These are phyloP conservation scores for Cataglyphis rosenhaueri DNA, from an alignment of 2,888 invertebrate genomes.

Conservation along the genomic window DNA sequence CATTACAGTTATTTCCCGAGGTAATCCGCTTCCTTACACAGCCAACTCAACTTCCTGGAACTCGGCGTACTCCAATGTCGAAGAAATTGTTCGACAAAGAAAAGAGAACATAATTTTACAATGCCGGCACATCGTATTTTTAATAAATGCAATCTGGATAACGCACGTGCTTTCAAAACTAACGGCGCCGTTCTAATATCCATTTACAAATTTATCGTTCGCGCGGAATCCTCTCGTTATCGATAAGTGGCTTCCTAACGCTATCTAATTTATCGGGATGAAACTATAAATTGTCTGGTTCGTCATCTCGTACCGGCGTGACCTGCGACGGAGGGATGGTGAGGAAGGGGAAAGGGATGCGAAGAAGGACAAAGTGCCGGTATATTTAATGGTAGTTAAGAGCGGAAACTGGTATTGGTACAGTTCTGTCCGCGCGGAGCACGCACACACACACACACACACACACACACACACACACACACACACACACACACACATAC, in stretches of 20 bases:
- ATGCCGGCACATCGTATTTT: background rate
- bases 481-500: too few relatives aligned
- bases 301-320: conserved; percentile 44
- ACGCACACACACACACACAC: conserved; percentile 2
- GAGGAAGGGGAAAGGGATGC: conserved; percentile 33
- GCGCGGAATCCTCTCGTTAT: conserved; percentile 57
- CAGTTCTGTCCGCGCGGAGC: conserved; percentile 72
- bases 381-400: conserved; percentile 77
- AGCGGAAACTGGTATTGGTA: conserved; percentile 74
- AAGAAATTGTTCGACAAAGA: conserved; percentile 2
- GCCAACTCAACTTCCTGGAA: conserved; percentile 19
- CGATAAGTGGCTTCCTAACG: conserved; percentile 62
- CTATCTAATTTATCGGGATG: conserved; percentile 59
- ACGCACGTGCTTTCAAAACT: background rate
- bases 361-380: conserved; percentile 75
- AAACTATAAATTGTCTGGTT: conserved; percentile 66
- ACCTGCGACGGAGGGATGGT: conserved; percentile 13
- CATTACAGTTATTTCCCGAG: conserved; percentile 25
- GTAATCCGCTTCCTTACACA: conserved; percentile 19
- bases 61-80: background rate
- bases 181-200: conserved; percentile 26
- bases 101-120: background rate
- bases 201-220: conserved; percentile 42
- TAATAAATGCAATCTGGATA: conserved; percentile 20
- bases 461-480: background rate